A percentile compares a stretch with the other conserved stretches of the same genome.
phyloP scores from a whole-genome alignment of 2,113 vertebrate genomes.

The Oryzias javanicus region DNA sequence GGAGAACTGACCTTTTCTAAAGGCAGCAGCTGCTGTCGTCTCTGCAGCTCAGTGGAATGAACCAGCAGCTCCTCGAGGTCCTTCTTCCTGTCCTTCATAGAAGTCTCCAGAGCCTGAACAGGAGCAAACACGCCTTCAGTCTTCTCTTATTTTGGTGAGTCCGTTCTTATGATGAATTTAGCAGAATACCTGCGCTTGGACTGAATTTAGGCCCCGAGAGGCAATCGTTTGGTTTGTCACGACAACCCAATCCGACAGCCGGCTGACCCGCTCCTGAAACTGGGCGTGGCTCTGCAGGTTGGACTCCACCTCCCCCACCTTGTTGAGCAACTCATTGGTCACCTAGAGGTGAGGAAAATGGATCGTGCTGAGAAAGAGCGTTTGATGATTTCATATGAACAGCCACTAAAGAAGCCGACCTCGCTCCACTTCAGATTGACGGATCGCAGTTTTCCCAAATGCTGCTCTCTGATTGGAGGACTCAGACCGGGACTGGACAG shows the following conservation, averaged over 20 bases:
- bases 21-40: conserved; percentile 73
- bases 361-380: neutral
- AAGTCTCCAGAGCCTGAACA: conserved; percentile 68
- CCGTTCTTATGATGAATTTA: neutral
- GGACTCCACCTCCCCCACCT: conserved; percentile 78
- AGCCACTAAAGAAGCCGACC: conserved; percentile 61
- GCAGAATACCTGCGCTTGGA: conserved; percentile 71
- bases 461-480: conserved; percentile 79
- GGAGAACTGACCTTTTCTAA: conserved; percentile 74
- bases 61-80: conserved; percentile 76
- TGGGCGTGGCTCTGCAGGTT: conserved; percentile 71
- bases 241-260: conserved; percentile 72
- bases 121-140: neutral
- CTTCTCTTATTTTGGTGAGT: neutral
- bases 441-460: conserved; percentile 78
- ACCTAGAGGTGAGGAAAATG: conserved; percentile 60
- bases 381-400: too few relatives aligned
- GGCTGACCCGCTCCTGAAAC: conserved; percentile 75
- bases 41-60: conserved; percentile 76
- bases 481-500: conserved; percentile 79
- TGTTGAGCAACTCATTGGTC: conserved; percentile 81
- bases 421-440: conserved; percentile 88
- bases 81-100: conserved; percentile 75
- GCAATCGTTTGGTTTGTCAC: conserved; percentile 69
- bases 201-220: conserved; percentile 52